Conservation (phyloP, 2,113 vertebrate genomes). For the Perognathus longimembris region DNA sequence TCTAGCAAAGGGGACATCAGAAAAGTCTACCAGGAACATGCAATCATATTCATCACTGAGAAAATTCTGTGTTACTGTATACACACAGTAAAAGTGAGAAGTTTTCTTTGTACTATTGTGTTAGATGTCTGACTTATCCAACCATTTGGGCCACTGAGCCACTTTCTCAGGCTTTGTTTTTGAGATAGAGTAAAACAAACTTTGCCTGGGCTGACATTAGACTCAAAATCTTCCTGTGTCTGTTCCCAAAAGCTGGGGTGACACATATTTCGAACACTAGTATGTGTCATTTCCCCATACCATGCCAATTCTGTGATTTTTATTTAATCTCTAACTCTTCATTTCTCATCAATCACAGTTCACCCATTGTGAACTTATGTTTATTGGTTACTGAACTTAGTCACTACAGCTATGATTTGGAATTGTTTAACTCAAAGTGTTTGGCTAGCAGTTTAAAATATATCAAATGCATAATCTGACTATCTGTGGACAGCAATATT, state of each 20-base stretch:
- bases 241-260: background rate
- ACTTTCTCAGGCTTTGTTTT: no score
- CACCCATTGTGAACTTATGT: background rate
- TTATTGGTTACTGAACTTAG: background rate
- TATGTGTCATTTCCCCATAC: no score
- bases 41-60: no score
- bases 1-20: background rate
- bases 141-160: no score
- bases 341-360: background rate
- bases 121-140: background rate
- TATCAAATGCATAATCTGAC: background rate
- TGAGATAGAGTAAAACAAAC: no score
- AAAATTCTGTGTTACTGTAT: no score
- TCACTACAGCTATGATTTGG: background rate
- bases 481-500: background rate
- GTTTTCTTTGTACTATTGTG: background rate
- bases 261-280: no score
- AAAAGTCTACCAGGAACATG: background rate
- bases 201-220: no score
- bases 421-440: background rate
- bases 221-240: background rate
- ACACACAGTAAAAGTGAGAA: background rate
- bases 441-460: background rate
- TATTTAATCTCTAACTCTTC: background rate
- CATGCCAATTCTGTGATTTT: background rate